Evolutionary conservation across 2,888 invertebrate genomes (phyloP).

Genomic region (Auanema sp.): DNA sequence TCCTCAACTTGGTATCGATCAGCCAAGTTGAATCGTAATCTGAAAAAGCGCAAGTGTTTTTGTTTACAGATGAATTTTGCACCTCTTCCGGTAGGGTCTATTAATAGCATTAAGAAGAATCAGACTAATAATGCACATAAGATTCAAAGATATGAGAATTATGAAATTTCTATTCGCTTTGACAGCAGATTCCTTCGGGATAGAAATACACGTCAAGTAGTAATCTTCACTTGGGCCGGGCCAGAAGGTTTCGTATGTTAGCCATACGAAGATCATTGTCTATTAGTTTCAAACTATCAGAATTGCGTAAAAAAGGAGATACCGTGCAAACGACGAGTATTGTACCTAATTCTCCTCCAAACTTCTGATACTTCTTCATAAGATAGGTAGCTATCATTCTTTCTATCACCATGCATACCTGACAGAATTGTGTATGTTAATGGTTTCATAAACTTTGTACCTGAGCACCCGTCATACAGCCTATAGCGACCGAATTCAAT

Average conservation of each 20-base stretch:
- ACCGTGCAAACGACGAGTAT: background rate
- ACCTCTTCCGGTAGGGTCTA: background rate
- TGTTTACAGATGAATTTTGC: background rate
- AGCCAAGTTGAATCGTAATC: background rate
- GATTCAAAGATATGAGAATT: background rate
- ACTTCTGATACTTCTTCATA: background rate
- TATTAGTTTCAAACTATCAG: too few species aligned
- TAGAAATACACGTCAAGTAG: background rate
- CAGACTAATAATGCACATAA: background rate
- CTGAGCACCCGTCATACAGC: background rate
- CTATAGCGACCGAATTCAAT: background rate
- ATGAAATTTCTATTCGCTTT: background rate
- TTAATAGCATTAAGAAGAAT: background rate
- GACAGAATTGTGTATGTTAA: too few species aligned
- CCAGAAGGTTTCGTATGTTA: background rate
- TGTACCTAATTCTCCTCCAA: background rate
- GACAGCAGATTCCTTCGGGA: background rate
- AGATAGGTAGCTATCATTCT: background rate
- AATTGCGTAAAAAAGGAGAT: background rate
- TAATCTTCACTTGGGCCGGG: background rate
- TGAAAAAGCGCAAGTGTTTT: background rate
- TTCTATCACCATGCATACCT: background rate
- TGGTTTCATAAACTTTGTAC: background rate
- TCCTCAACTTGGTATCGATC: conserved; percentile 1
- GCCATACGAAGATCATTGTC: background rate